Base-by-base conservation (phyloP, 1,140 invertebrate genomes). In the Philotrypesis tridentata region DNA sequence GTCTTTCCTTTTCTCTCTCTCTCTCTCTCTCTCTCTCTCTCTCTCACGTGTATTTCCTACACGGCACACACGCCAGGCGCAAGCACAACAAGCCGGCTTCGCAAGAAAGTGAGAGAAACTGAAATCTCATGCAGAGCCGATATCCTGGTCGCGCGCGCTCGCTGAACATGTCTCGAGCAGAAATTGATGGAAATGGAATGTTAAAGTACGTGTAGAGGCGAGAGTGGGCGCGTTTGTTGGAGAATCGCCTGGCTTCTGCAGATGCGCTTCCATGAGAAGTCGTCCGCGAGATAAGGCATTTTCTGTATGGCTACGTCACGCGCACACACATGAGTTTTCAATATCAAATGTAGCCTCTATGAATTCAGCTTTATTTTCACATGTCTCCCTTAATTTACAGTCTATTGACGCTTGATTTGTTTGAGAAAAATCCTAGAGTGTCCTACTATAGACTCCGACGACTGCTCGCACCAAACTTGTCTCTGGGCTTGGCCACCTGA, bases 181-280 rank as follows among this genome's bases (percentile, higher is more conserved):
- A 75, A 75, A 75, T 75, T 75, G 60, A 75, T 63, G 55, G n/a
- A 60, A 23, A 31, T 75, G 73, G 60, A 75, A 75, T 63, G 48
- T 55, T 55, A n/a, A 55, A 55, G 48, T 55, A 55, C 5, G 48
- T 55, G 48, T 55, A 55, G 0, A 3, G 6, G 48, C 48, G 48
- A 55, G 48, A n/a, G 48, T n/a, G 48, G 48, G 17, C 48, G 21
- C 48, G 48, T 55, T 55, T 55, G 48, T 55, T 17, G 48, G 6
- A 55, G 21, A 55, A 55, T 55, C 48, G 48, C 48, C 71, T 17
- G 3, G 9, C 2, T 17, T 27, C 7, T n/a, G 25, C 21, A n/a
- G 40, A 21, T 29, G 71, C 23, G 8, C 21, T 5, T 9, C 9
- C n/a, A n/a, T n/a, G n/a, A n/a, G n/a, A n/a, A n/a, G n/a, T n/a